Percentiles rank a stretch among this genome's conserved stretches.
Conservation (phyloP, 2,888 invertebrate genomes). For the Nomada ruficornis region DNA sequence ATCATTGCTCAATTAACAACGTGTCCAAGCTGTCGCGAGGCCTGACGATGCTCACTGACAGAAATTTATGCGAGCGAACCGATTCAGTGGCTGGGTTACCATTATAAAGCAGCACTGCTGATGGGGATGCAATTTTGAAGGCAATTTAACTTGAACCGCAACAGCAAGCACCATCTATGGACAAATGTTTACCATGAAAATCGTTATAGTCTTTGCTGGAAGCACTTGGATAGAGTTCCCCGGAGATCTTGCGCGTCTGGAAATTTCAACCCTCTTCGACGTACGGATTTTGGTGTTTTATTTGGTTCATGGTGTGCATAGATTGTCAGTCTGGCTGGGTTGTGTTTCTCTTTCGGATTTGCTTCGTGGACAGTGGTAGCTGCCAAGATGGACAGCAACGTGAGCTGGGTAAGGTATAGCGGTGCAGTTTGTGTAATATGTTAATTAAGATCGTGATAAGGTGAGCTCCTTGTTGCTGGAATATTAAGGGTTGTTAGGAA, state of each 20-base stretch:
- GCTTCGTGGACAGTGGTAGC: neutral
- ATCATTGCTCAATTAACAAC: slow-evolving; percentile 58
- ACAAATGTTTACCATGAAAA: slow-evolving; percentile 70
- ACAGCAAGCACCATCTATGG: slow-evolving; percentile 61
- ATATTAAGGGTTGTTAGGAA: neutral
- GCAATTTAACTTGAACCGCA: slow-evolving; percentile 74
- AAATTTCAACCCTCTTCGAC: slow-evolving; percentile 10
- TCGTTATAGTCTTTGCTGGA: slow-evolving; percentile 64
- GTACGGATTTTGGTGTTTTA: slow-evolving; percentile 16
- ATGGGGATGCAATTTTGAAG: slow-evolving; percentile 71
- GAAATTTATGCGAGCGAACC: slow-evolving; percentile 65
- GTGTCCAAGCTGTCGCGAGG: slow-evolving; percentile 34
- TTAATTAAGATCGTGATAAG: slow-evolving; percentile 24
- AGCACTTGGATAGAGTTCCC: slow-evolving; percentile 43
- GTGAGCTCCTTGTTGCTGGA: neutral
- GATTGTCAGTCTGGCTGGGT: neutral
- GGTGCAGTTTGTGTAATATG: neutral
- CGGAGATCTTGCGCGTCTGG: neutral
- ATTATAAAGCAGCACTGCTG: slow-evolving; percentile 52
- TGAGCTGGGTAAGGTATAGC: neutral
- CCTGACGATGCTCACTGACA: slow-evolving; percentile 32
- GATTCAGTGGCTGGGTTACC: slow-evolving; percentile 45
- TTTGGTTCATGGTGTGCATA: neutral
- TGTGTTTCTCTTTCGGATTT: neutral
- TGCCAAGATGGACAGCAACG: neutral